A percentile compares a stretch with the other conserved stretches of the same genome.
phyloP scores from a whole-genome alignment of 2,113 vertebrate genomes.

The Macaca mulatta region DNA sequence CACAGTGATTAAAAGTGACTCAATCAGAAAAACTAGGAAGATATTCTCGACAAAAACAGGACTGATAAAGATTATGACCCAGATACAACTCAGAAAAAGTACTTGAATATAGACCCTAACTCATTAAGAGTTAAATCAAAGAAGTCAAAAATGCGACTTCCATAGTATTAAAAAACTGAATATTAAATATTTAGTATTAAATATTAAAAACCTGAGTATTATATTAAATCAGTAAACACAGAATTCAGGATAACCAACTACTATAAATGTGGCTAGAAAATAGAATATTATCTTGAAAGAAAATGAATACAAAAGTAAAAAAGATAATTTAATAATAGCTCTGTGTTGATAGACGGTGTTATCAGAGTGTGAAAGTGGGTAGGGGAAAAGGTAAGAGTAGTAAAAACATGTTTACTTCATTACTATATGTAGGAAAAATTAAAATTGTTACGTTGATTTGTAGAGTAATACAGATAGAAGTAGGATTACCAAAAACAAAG shows the following conservation, averaged over 20 bases:
- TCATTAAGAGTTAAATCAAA: not conserved
- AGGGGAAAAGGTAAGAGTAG: not conserved
- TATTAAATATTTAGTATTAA: no score
- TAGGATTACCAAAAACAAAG: not conserved
- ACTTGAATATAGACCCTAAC: not conserved
- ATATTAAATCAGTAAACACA: not conserved
- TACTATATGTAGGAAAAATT: not conserved
- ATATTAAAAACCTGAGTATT: not conserved
- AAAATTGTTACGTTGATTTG: not conserved
- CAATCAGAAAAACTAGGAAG: not conserved
- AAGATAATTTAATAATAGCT: not conserved
- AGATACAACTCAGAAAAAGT: not conserved
- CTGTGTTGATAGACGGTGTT: not conserved
- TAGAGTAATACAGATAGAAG: not conserved
- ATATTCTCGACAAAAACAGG: not conserved
- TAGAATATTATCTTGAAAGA: not conserved
- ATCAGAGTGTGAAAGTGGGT: not conserved
- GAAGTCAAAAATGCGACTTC: not conserved
- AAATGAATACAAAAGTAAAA: not conserved
- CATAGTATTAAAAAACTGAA: not conserved
- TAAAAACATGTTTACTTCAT: not conserved
- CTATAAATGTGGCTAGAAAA: not conserved
- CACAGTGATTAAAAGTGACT: not conserved
- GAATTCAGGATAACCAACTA: not conserved
- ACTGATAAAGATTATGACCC: not conserved